These are phyloP conservation scores for Spinus olivaceus DNA, from an alignment of 2,797 vertebrate species.

Conservation along the genomic window DNA sequence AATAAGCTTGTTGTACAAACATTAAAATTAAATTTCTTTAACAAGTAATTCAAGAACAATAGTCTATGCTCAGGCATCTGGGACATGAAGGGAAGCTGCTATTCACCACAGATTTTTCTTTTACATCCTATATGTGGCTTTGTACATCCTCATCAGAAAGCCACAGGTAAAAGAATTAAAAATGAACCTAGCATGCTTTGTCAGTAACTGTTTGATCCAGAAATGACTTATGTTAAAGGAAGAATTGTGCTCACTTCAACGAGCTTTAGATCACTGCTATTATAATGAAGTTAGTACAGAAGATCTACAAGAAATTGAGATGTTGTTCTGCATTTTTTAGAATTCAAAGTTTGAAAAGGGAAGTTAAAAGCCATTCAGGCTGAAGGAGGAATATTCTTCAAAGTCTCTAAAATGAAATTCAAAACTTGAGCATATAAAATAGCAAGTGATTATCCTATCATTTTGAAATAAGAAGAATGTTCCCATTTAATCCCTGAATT, in stretches of 20 bases:
- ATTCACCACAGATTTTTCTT: background rate
- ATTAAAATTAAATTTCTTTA: background rate
- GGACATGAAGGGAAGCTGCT: background rate
- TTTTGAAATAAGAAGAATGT: background rate
- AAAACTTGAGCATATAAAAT: background rate
- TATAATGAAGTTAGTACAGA: background rate
- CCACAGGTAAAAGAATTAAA: background rate
- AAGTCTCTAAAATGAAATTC: background rate
- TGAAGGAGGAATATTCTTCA: background rate
- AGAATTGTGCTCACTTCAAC: background rate
- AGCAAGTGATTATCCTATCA: background rate
- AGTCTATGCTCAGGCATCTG: background rate
- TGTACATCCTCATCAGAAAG: background rate
- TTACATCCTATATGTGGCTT: background rate
- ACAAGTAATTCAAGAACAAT: background rate
- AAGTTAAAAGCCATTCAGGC: conserved; percentile 5
- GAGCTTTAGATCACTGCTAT: background rate
- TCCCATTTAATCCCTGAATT: conserved; percentile 5
- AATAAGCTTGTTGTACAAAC: background rate
- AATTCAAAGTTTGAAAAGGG: background rate
- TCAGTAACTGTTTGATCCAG: background rate
- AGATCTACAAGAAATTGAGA: background rate
- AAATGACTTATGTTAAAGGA: background rate
- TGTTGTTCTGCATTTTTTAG: background rate
- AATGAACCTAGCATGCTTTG: background rate